These are phyloP conservation scores for Halyomorpha halys DNA, from an alignment of 1,140 invertebrate genomes.

Conservation along the genomic window DNA sequence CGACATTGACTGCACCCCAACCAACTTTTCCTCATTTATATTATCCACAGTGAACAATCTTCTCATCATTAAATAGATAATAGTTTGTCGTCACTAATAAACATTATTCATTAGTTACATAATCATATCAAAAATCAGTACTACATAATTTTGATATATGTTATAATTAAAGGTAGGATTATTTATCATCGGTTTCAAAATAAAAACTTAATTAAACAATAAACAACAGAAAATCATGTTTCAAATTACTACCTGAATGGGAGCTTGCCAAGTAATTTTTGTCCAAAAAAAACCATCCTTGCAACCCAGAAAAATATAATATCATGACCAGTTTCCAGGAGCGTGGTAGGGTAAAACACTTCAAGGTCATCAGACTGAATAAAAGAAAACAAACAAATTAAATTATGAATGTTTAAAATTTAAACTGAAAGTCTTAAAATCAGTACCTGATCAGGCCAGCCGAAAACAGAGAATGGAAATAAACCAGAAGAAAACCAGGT, in stretches of 20 bases:
- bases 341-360: slow-evolving; percentile 84
- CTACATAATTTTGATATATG: too few species aligned
- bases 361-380: slow-evolving; percentile 47
- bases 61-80: too few species aligned
- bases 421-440: not conserved
- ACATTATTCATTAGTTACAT: too few species aligned
- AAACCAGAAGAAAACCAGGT: slow-evolving; percentile 98
- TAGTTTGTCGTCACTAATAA: too few species aligned
- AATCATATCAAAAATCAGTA: too few species aligned
- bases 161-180: not conserved
- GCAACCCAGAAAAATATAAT: slow-evolving; percentile 99
- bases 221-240: slow-evolving; percentile 16
- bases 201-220: too few species aligned
- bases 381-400: slow-evolving; percentile 28
- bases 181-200: too few species aligned
- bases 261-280: slow-evolving; percentile 77
- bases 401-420: slow-evolving; percentile 12
- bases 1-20: too few species aligned
- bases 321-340: slow-evolving; percentile 95
- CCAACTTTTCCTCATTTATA: too few species aligned
- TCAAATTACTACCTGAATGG: slow-evolving; percentile 67
- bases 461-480: slow-evolving; percentile 94
- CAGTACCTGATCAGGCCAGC: slow-evolving; percentile 81
- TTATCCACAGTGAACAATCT: too few species aligned
- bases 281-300: slow-evolving; percentile 95